Percentiles rank a stretch among this genome's conserved stretches.
These are phyloP conservation scores for Sycobia sp. DNA, from an alignment of 1,140 invertebrate genomes.

Conservation along the genomic window DNA sequence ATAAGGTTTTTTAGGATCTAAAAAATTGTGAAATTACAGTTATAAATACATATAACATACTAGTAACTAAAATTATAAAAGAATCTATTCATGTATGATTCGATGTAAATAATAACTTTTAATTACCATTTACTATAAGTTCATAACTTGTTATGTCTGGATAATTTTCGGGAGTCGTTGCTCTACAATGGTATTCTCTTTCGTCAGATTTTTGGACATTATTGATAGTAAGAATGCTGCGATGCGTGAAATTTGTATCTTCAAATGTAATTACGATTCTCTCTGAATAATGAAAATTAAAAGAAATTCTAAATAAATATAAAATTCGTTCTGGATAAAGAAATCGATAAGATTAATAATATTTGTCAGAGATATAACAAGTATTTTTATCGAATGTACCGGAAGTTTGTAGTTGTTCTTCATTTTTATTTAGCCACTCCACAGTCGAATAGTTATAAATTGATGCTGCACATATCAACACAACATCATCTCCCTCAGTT, in stretches of 20 bases:
- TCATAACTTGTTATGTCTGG: slow-evolving; percentile 33
- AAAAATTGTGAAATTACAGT: slow-evolving; percentile 5
- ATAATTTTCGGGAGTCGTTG: slow-evolving; percentile 30
- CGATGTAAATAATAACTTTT: background rate
- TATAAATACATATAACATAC: no score
- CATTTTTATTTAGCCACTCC: slow-evolving; percentile 49
- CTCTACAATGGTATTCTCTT: slow-evolving; percentile 44
- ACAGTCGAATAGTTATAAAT: slow-evolving; percentile 62
- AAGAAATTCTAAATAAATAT: background rate
- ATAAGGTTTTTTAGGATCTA: slow-evolving; percentile 45
- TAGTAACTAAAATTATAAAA: background rate
- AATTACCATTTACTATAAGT: slow-evolving; percentile 43
- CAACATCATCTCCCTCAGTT: slow-evolving; percentile 61
- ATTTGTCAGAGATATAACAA: background rate
- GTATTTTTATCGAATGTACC: background rate
- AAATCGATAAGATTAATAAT: background rate
- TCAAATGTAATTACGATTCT: slow-evolving; percentile 32
- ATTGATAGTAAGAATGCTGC: slow-evolving; percentile 41
- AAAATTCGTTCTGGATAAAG: background rate
- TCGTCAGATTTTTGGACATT: slow-evolving; percentile 42
- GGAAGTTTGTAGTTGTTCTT: background rate
- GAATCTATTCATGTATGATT: background rate
- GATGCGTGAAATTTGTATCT: slow-evolving; percentile 44
- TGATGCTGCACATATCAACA: slow-evolving; percentile 63
- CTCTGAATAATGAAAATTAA: slow-evolving; percentile 32